Evolutionary conservation across 2,113 vertebrate genomes (phyloP), one percentile per base, ranked within the genome.

Genomic region (Oceanites oceanicus): DNA sequence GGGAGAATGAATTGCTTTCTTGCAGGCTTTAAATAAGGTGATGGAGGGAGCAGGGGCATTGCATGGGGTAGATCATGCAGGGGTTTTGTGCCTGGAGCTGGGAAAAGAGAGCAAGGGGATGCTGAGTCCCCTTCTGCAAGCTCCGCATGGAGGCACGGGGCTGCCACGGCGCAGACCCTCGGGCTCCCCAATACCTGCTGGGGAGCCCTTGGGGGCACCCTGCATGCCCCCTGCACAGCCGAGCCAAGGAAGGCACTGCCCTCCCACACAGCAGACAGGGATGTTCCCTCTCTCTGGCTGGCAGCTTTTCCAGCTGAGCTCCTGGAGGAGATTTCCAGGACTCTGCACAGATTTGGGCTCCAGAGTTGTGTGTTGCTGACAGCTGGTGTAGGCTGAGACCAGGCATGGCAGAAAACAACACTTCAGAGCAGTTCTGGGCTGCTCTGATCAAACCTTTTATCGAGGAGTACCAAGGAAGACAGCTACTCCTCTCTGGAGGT

Each of bases 161-260:
- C 49, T 90, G 34, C 32, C 6, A 2, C 4, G 4, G 49, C 29
- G 53, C 34, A 76, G 68, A 53, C 5, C 8, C 6, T 66, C 0
- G 0, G 27, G 21, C 6, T 66, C 13, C 27, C 11, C 21, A 29
- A 0, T 34, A 58, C 19, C 19, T 68, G 5, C 38, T 2, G 1
- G 23, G n/a, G 18, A 58, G 13, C 29, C 16, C 13, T 29, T 1
- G 1, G 19, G 32, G 11, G 3, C 34, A 58, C 13, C 17, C 34
- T 7, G 2, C 34, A 29, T 66, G 38, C 7, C 2, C 20, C 7
- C 27, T 36, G 9, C 25, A 56, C 0, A 11, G 3, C 18, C 1
- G 0, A 63, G 15, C 15, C 1, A 3, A 38, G 29, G 27, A 49
- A 30, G 47, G 18, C n/a, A 59, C 8, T 22, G 42, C 34, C 11